A percentile compares a stretch with the other conserved stretches of the same genome.
Evolutionary conservation across 92 coral and sea anemone genomes (phyloP).

Genomic region (Muricea muricata): DNA sequence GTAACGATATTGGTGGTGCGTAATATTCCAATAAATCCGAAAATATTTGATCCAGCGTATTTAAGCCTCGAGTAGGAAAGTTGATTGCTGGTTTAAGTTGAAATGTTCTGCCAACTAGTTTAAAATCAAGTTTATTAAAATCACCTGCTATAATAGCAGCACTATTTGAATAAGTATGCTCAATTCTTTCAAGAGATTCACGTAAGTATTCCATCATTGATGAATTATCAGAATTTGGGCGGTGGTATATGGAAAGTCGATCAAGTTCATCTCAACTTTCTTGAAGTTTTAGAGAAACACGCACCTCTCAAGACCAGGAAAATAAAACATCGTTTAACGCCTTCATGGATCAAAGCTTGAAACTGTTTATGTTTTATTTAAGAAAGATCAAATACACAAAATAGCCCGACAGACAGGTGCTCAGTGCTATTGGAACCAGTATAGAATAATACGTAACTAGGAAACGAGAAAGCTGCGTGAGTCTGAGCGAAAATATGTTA

Average conservation of each 20-base stretch:
- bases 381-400: constrained; percentile 23
- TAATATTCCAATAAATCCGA: no score
- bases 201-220: no score
- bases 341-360: constrained; percentile 40
- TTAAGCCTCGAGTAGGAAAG: no score
- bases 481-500: constrained; percentile 59
- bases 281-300: constrained; percentile 30
- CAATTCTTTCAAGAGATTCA: no score
- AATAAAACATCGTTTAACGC: constrained; percentile 42
- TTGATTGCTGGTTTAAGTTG: no score
- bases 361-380: constrained; percentile 25
- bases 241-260: constrained; percentile 56
- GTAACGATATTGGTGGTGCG: no score
- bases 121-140: no score
- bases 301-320: constrained; percentile 48
- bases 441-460: constrained; percentile 14
- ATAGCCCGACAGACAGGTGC: constrained; percentile 12
- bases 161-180: no score
- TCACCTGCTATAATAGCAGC: no score
- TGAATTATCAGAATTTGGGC: no score
- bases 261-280: constrained; percentile 46
- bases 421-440: constrained; percentile 14
- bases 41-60: no score
- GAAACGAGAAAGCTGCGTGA: constrained; percentile 54
- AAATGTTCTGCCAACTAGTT: no score